These are phyloP conservation scores for Python bivittatus DNA, from an alignment of 2,113 vertebrate genomes.

Conservation along the genomic window DNA sequence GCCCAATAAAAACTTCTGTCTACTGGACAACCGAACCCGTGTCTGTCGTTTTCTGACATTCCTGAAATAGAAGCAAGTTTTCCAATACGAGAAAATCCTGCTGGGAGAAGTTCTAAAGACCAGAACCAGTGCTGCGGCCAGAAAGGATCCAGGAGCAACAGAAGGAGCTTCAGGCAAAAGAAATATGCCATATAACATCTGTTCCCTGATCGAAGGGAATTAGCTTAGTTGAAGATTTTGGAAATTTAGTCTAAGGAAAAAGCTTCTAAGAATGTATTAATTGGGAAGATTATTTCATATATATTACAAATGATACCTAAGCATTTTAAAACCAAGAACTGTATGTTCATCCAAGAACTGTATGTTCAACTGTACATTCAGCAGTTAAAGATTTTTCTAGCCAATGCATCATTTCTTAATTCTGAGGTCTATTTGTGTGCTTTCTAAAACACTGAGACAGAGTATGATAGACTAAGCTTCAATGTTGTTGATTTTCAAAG, in stretches of 20 bases:
- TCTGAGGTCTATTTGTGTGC: background rate
- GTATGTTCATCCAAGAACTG: background rate
- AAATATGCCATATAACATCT: background rate
- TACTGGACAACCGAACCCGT: too few relatives aligned
- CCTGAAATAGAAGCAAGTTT: background rate
- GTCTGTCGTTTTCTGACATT: too few relatives aligned
- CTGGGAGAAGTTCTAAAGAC: background rate
- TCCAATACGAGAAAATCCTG: background rate
- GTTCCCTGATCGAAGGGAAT: background rate
- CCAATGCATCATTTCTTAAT: too few relatives aligned
- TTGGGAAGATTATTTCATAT: background rate
- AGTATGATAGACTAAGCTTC: background rate
- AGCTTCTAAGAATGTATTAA: background rate
- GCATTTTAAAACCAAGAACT: background rate
- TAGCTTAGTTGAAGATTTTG: background rate
- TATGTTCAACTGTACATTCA: background rate
- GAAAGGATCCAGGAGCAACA: background rate
- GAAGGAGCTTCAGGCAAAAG: background rate
- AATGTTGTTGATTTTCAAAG: background rate
- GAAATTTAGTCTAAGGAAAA: background rate
- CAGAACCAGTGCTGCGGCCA: background rate
- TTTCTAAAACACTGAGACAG: background rate
- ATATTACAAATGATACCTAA: background rate
- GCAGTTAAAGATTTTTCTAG: background rate
- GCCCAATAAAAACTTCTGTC: too few relatives aligned